Percentiles rank a stretch among this genome's conserved stretches.
phyloP scores from a whole-genome alignment of 92 coral and sea anemone species.

The Bergia sp. region DNA sequence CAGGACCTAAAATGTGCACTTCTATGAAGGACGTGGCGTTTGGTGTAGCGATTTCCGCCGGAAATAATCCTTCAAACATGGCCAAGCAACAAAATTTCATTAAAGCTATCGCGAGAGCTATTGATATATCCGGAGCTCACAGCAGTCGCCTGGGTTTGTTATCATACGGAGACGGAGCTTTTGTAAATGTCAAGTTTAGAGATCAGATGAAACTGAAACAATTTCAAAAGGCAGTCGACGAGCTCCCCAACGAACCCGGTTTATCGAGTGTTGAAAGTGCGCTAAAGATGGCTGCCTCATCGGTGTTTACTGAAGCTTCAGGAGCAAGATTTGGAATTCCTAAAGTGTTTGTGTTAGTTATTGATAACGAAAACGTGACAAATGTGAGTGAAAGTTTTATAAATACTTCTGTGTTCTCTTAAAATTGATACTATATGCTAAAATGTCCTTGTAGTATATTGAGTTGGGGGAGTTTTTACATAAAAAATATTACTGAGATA shows the following conservation, averaged over 20 bases:
- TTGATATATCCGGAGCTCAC: constrained; percentile 5
- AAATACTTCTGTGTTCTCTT: background rate
- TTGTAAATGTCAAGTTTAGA: constrained; percentile 22
- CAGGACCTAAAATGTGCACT: constrained; percentile 17
- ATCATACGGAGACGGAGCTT: constrained; percentile 19
- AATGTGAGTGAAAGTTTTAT: background rate
- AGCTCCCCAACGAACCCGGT: constrained; percentile 13
- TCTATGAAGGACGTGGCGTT: constrained; percentile 14
- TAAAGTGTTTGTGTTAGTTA: constrained; percentile 3
- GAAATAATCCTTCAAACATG: constrained; percentile 9
- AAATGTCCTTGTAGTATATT: no score
- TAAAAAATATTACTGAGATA: no score
- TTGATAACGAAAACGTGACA: background rate
- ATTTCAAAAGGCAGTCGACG: background rate
- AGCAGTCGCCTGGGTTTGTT: constrained; percentile 26
- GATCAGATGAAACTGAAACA: constrained; percentile 11
- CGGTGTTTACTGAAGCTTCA: constrained; percentile 11
- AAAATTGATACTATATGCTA: no score
- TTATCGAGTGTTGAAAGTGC: constrained; percentile 23
- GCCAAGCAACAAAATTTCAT: constrained; percentile 26
- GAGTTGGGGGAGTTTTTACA: no score
- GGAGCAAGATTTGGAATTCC: constrained; percentile 12
- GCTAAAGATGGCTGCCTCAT: background rate
- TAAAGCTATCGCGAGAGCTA: constrained; percentile 5
- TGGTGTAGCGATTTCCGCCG: constrained; percentile 16